A percentile compares a stretch with the other conserved stretches of the same genome.
phyloP scores from a whole-genome alignment of 2,888 invertebrate species.

The Cryptus armator region DNA sequence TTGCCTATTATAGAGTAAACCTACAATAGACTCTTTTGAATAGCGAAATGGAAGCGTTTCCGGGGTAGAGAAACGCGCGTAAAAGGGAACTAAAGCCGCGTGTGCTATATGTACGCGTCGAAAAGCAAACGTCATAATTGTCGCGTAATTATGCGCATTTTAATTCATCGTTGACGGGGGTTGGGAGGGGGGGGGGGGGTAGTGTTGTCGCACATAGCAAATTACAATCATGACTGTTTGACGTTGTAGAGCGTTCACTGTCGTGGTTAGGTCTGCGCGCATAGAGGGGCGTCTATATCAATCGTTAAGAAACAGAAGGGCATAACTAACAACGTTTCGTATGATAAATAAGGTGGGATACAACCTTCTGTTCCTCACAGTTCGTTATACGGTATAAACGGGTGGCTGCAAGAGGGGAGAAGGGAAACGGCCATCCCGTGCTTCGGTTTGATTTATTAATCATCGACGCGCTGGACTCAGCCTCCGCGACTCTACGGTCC shows the following conservation, averaged over 20 bases:
- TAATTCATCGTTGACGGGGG: constrained; percentile 58
- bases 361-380: no score
- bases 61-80: no score
- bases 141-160: constrained; percentile 70
- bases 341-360: no score
- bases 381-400: not conserved
- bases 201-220: constrained; percentile 60
- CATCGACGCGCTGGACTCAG: constrained; percentile 46
- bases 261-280: no score
- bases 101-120: not conserved
- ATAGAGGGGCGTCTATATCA: no score
- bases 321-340: not conserved
- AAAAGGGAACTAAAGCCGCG: no score
- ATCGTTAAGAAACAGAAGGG: no score
- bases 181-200: not conserved
- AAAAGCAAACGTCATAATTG: constrained; percentile 70
- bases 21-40: no score
- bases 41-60: no score
- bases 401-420: not conserved
- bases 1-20: no score
- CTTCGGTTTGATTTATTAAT: constrained; percentile 72
- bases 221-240: constrained; percentile 67
- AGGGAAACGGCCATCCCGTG: constrained; percentile 20
- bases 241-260: constrained; percentile 40
- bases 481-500: constrained; percentile 37